Conservation (phyloP, 2,113 vertebrate species). For the Calyptomena viridis region DNA sequence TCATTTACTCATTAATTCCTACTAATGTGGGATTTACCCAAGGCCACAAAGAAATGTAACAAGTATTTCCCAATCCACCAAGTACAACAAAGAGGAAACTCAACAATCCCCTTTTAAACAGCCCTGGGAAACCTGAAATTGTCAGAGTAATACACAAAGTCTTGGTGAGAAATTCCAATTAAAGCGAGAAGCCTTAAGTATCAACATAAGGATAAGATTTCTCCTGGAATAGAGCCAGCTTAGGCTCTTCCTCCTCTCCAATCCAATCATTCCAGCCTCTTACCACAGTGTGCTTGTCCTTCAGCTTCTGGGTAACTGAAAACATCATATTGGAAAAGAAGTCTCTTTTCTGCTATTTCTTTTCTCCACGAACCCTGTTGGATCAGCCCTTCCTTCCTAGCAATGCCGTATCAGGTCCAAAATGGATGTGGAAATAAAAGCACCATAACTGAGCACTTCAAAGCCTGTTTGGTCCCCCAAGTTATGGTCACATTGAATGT, state of each 20-base stretch:
- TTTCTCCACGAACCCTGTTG: not conserved
- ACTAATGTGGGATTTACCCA: not conserved
- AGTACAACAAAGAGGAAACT: not conserved
- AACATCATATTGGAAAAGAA: not conserved
- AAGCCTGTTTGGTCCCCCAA: not conserved
- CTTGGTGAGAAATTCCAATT: not conserved
- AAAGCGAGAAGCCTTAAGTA: not conserved
- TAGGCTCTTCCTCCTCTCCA: not conserved
- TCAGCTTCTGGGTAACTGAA: not conserved
- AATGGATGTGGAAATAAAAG: not conserved
- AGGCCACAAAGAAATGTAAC: not conserved
- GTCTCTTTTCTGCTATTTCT: not conserved
- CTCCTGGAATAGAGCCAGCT: not conserved
- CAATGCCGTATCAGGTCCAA: not conserved
- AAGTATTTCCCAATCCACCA: not conserved
- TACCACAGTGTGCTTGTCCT: rapidly evolving
- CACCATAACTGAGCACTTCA: not conserved
- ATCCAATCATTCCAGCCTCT: not conserved
- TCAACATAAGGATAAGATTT: not conserved
- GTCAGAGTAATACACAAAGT: not conserved
- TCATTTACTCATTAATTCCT: not conserved
- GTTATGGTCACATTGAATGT: rapidly evolving
- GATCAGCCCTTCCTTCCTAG: not conserved
- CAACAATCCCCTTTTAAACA: not conserved
- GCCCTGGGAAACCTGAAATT: not conserved